phyloP scores from a whole-genome alignment of 2,888 invertebrate species.

The Lamellibrachia satsuma region DNA sequence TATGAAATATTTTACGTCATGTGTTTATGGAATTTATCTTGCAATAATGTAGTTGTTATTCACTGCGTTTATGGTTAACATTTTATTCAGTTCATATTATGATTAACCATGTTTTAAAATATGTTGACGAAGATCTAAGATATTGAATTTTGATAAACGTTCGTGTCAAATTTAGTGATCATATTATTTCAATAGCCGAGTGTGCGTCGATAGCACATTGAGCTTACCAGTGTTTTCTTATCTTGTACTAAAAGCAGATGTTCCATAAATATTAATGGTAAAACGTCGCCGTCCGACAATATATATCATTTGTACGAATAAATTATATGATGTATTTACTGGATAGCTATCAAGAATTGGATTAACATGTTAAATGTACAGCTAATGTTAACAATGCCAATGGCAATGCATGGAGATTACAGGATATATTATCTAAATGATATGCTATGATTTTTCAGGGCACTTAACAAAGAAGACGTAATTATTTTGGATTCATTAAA shows the following conservation, averaged over 20 bases:
- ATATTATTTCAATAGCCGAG: not conserved
- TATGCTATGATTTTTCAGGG: slow-evolving; percentile 43
- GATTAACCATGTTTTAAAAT: not conserved
- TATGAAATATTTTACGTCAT: not conserved
- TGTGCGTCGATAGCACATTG: not conserved
- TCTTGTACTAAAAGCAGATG: not conserved
- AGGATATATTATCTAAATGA: not conserved
- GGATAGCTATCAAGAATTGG: not conserved
- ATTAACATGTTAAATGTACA: not conserved
- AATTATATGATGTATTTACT: not conserved
- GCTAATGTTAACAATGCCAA: not conserved
- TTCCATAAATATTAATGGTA: not conserved
- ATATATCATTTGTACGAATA: no score
- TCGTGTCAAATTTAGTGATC: not conserved
- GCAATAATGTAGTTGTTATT: not conserved
- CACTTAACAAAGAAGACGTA: slow-evolving; percentile 72
- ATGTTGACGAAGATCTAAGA: not conserved
- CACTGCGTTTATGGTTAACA: not conserved
- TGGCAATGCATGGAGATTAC: not conserved
- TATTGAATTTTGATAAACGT: not conserved
- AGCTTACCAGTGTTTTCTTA: not conserved
- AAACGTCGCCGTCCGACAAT: not conserved
- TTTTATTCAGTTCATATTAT: not conserved
- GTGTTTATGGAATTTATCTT: not conserved
- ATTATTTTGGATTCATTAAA: slow-evolving; percentile 92